Percentiles rank a stretch among this genome's conserved stretches.
phyloP scores from a whole-genome alignment of 2,113 vertebrate species.

The Vulpes ferrilata region DNA sequence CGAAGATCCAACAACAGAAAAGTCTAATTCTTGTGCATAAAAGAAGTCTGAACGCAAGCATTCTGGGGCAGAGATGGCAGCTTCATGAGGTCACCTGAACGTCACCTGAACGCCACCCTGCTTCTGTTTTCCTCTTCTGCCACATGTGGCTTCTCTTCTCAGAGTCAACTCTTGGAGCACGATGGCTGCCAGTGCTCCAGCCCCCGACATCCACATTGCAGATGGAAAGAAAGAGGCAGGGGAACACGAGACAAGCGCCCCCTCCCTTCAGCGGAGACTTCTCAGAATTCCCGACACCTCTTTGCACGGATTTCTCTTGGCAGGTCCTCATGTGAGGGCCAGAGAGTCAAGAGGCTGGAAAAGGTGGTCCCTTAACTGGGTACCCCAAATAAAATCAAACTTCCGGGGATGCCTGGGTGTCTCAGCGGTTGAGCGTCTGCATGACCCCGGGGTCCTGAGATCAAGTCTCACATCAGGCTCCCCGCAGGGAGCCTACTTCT shows the following conservation, averaged over 20 bases:
- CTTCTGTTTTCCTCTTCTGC: not conserved
- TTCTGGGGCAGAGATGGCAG: fast-evolving
- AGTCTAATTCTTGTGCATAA: not conserved
- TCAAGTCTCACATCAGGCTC: too few species aligned
- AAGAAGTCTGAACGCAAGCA: not conserved
- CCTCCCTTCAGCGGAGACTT: not conserved
- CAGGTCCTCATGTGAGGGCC: not conserved
- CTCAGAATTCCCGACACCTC: not conserved
- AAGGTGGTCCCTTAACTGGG: not conserved
- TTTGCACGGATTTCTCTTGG: not conserved
- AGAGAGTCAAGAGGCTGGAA: not conserved
- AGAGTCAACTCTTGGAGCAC: not conserved
- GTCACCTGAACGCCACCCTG: fast-evolving
- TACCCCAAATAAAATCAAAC: not conserved
- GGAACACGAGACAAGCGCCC: too few species aligned
- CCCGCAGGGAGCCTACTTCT: too few species aligned
- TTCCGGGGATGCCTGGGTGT: not conserved
- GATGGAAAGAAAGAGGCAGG: not conserved
- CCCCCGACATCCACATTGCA: not conserved
- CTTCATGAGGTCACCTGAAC: fast-evolving
- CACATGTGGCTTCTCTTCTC: not conserved
- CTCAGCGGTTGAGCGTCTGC: too few species aligned
- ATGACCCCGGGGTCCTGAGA: too few species aligned
- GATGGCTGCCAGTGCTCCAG: not conserved
- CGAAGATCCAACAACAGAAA: not conserved